A percentile compares a stretch with the other conserved stretches of the same genome.
Evolutionary conservation across 2,113 vertebrate species (phyloP).

Genomic region (Phasianus colchicus): DNA sequence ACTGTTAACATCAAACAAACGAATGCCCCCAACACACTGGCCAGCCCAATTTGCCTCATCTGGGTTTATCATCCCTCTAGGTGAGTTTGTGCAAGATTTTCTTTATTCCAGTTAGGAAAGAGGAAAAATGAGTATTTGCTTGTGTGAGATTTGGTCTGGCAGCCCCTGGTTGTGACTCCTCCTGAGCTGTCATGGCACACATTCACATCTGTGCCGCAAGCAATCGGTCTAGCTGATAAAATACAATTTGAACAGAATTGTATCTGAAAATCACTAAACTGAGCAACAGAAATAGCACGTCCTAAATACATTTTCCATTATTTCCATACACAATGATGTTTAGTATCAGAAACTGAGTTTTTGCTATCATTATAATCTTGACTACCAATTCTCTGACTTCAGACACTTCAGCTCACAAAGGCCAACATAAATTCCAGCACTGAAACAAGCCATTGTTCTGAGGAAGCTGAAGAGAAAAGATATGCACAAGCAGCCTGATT

Average conservation of each 20-base stretch:
- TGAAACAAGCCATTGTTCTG: neutral
- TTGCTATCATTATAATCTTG: neutral
- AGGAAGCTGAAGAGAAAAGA: neutral
- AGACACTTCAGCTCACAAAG: neutral
- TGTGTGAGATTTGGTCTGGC: neutral
- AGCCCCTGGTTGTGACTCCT: neutral
- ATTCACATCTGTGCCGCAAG: neutral
- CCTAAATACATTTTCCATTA: neutral
- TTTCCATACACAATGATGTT: neutral
- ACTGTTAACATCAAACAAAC: neutral
- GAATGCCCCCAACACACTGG: neutral
- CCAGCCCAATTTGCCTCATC: neutral
- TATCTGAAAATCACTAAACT: neutral
- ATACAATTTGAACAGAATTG: neutral
- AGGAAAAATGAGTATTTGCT: neutral
- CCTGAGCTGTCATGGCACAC: neutral
- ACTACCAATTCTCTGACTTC: neutral
- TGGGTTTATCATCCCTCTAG: neutral
- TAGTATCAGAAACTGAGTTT: neutral
- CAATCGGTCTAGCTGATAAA: neutral
- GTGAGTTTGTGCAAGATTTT: fast-evolving
- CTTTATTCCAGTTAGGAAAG: neutral
- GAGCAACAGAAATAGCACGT: neutral
- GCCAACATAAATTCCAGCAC: neutral
- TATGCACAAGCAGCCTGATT: fast-evolving